These are phyloP conservation scores for Acromyrmex heyeri DNA, from an alignment of 1,140 invertebrate genomes.

Conservation along the genomic window DNA sequence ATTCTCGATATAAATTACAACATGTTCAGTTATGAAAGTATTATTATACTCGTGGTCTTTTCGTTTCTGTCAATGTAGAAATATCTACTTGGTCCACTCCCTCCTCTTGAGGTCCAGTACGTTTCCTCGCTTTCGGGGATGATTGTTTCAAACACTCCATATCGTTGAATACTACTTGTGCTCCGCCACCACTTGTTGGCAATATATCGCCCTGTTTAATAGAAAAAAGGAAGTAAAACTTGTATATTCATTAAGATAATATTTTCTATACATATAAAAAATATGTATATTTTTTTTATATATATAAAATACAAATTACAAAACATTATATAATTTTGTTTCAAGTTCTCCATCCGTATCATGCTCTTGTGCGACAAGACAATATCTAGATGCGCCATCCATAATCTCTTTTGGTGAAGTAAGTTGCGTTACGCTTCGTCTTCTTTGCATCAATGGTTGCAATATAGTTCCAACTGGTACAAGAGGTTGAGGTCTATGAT, in stretches of 20 bases:
- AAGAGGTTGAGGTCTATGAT: conserved; percentile 93
- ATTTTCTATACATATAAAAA: background rate
- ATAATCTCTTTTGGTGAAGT: conserved; percentile 87
- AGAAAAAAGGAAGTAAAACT: conserved; percentile 31
- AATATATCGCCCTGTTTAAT: conserved; percentile 93
- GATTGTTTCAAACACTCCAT: conserved; percentile 96
- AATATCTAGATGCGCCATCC: conserved; percentile 93
- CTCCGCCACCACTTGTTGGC: conserved; percentile 96
- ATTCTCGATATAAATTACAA: background rate
- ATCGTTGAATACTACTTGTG: conserved; percentile 98
- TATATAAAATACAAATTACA: background rate
- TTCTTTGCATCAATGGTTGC: conserved; percentile 93
- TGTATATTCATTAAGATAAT: background rate
- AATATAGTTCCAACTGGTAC: conserved; percentile 94
- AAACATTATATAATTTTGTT: conserved; percentile 96
- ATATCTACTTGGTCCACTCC: conserved; percentile 60
- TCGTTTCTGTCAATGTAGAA: conserved; percentile 3
- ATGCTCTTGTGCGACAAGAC: conserved; percentile 95
- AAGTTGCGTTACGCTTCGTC: conserved; percentile 94
- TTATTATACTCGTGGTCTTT: background rate
- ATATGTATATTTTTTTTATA: background rate
- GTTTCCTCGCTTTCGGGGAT: conserved; percentile 89
- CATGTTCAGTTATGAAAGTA: background rate
- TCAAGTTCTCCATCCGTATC: conserved; percentile 97
- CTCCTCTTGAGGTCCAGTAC: conserved; percentile 75